These are phyloP conservation scores for Paracentrotus lividus DNA, from an alignment of 53 echinoderm and acorn worm species.

Conservation along the genomic window DNA sequence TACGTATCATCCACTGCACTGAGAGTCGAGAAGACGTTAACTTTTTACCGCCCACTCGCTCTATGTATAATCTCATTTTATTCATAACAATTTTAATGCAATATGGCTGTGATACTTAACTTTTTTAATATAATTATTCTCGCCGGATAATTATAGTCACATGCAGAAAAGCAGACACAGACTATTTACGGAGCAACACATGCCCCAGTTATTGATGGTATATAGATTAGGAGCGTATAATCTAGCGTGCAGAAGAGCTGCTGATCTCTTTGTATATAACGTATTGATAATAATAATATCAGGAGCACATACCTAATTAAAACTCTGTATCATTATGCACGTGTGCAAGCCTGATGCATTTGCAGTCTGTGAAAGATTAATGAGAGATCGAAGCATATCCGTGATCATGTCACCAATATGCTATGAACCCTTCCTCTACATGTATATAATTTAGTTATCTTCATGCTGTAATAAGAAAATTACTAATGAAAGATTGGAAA, in stretches of 20 bases:
- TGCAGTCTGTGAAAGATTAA: constrained; percentile 22
- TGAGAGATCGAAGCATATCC: background rate
- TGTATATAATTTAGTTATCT: no score
- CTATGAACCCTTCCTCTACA: background rate
- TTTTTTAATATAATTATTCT: background rate
- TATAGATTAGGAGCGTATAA: background rate
- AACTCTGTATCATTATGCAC: background rate
- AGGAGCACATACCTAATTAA: constrained; percentile 37
- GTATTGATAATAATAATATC: background rate
- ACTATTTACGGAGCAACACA: background rate
- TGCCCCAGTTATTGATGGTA: background rate
- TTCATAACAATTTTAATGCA: no score
- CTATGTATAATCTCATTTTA: no score
- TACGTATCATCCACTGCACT: no score
- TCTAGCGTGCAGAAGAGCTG: background rate
- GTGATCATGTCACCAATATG: background rate
- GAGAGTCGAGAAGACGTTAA: no score
- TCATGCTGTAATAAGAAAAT: no score
- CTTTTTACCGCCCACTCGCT: no score
- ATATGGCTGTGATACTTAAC: background rate
- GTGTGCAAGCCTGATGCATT: background rate
- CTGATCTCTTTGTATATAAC: background rate
- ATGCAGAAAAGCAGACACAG: background rate
- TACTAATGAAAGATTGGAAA: no score
- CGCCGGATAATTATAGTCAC: background rate